Evolutionary conservation across 2,797 vertebrate genomes (phyloP), one percentile per base, ranked within the genome.

Genomic region (Characodon lateralis): DNA sequence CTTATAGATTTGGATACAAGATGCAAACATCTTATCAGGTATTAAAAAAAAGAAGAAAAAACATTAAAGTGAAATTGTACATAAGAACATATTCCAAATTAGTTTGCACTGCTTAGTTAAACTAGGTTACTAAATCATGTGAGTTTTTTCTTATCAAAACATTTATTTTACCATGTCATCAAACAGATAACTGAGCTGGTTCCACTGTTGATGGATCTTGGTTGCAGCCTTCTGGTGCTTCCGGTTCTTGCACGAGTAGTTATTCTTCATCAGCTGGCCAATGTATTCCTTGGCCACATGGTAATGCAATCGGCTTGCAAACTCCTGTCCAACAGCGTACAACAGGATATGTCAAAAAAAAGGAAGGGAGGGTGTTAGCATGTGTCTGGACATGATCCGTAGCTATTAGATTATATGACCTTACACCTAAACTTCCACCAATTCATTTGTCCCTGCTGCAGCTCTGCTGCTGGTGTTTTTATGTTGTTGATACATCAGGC

Each of bases 241-340:
- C 0, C 80, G 82, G 81, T 88, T 71, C 75, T 87, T 83, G 91
- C 96, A 94, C 48, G 95, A 89, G 88, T 95, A 95, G 87, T 82
- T 24, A 50, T 91, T 93, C 83, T 94, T 97, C 95, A 99, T 96
- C 59, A 94, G 93, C 89, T 96, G 96, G 0, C 73, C 78, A 18
- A 99, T 50, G 69, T 97, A 98, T 77, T 97, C 95, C 0, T 76
- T 96, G 77, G 94, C 93, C 71, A 97, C 87, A 0, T 94, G 93
- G 26, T 91, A 94, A 89, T 99, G 97, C 76, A 94, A n/a, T 0
- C 90, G 88, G 74, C 85, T 89, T 20, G 95, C 95, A 31, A 96
- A 91, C 0, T 91, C 94, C 98, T 99, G 89, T 77, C 76, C n/a
- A 71, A 68, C 77, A 16, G 22, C 39, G 68, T 87, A 77, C 59